These are phyloP conservation scores for Kryptolebias marmoratus DNA, from an alignment of 2,113 vertebrate genomes.

Conservation along the genomic window DNA sequence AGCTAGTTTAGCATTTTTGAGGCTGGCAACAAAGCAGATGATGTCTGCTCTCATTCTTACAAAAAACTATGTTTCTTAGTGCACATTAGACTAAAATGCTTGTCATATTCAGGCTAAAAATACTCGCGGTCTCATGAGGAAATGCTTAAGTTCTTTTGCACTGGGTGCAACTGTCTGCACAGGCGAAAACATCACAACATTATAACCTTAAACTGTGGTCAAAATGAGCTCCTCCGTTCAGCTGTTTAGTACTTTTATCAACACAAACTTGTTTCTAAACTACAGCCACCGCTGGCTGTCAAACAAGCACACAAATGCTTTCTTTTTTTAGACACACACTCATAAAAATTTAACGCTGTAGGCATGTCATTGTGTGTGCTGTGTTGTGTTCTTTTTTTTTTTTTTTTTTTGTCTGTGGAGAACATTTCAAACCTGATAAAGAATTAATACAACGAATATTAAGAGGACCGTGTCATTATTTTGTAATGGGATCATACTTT, in stretches of 20 bases:
- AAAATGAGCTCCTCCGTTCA: conserved; percentile 18
- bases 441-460: conserved; percentile 50
- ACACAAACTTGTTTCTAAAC: conserved; percentile 21
- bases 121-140: not conserved
- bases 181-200: not conserved
- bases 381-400: too few relatives aligned
- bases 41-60: not conserved
- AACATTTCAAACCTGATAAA: conserved; percentile 25
- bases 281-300: conserved; percentile 21
- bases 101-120: conserved; percentile 29
- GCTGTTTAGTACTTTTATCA: conserved; percentile 26
- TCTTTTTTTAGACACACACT: conserved; percentile 64
- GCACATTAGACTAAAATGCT: conserved; percentile 17
- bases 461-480: conserved; percentile 54
- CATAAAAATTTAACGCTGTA: conserved; percentile 63
- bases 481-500: conserved; percentile 46
- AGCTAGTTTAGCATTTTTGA: conserved; percentile 20
- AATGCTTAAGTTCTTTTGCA: not conserved
- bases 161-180: not conserved
- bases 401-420: conserved; percentile 11
- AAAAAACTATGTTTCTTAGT: conserved; percentile 17
- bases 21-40: conserved; percentile 15
- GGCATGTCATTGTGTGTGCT: conserved; percentile 15
- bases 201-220: not conserved
- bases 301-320: conserved; percentile 43